These are phyloP conservation scores for Patiria miniata DNA, from an alignment of 35 echinoderm and acorn worm genomes.

Conservation along the genomic window DNA sequence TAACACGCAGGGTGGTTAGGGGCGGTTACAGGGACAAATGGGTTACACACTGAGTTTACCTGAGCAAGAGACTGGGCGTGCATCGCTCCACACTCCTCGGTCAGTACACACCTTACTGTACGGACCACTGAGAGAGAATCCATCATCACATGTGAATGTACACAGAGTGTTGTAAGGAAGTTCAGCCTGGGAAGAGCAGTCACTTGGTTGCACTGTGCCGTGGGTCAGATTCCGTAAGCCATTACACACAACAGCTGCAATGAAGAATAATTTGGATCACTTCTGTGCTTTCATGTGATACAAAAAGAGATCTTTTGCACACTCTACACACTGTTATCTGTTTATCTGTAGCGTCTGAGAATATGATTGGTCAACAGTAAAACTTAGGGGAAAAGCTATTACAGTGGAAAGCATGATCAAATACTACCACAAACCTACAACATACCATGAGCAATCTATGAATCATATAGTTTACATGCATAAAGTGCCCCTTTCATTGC, in stretches of 20 bases:
- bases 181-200: not conserved
- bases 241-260: slow-evolving; percentile 37
- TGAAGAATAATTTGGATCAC: not conserved
- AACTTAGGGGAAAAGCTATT: too few species aligned
- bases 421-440: too few species aligned
- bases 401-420: slow-evolving; percentile 2
- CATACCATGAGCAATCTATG: too few species aligned
- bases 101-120: slow-evolving; percentile 37
- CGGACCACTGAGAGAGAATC: slow-evolving; percentile 30
- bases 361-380: too few species aligned
- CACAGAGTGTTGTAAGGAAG: slow-evolving; percentile 38
- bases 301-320: too few species aligned
- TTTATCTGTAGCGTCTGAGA: too few species aligned
- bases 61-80: slow-evolving; percentile 19
- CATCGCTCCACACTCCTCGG: slow-evolving; percentile 39
- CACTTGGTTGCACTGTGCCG: slow-evolving; percentile 34
- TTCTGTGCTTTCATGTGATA: too few species aligned
- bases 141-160: slow-evolving; percentile 37
- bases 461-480: too few species aligned
- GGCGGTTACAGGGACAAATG: too few species aligned
- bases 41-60: not conserved
- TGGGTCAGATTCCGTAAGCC: not conserved
- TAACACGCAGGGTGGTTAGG: too few species aligned
- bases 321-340: too few species aligned
- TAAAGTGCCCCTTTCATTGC: too few species aligned